Base-by-base conservation (phyloP, 2,113 vertebrate genomes). In the Hemiprocne comata region DNA sequence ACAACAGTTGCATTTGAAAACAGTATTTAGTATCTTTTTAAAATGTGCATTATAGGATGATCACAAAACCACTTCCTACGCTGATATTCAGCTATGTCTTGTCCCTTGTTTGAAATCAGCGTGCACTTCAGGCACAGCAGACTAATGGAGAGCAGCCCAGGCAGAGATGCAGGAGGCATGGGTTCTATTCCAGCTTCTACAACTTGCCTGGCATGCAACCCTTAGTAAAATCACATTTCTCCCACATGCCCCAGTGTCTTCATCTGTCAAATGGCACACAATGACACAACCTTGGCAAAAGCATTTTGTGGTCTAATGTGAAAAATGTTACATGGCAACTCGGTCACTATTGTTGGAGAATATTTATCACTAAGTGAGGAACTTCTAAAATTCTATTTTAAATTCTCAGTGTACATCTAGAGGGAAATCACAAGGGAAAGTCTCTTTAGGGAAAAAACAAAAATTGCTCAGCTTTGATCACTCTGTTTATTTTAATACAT, bases 1-100 rank as follows among this genome's bases (percentile, higher is more conserved):
- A 92, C 82, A 94, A 80, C 61, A 77, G 89, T 80, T 95, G 66
- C 85, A 62, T 51, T 78, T 86, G 72, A 89, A 90, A 91, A 89
- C 46, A 86, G 44, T 20, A 82, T 66, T 85, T 84, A 89, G 23
- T 67, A 60, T 62, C 20, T 75, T 75, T 93, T 61, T 7, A 9
- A 81, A 93, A 82, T 46, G 69, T 78, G 36, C 57, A 57, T 75
- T 90, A 61, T 40, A 84, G 65, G 75, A 81, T 51, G 86, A 95
- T 82, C 40, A 33, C 58, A 76, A 94, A 94, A 82, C 57, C 54
- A 85, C 89, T 92, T 96, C 90, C 88, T 72, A 89, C 38, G 15
- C 76, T 51, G 57, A 87, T 86, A 88, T 10, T 92, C 76, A 75
- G 73, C 61, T 94, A 38, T 11, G 46, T 34, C 75, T 89, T 93